Base-by-base conservation (phyloP, 1,140 invertebrate species). In the Meteorus sp. region DNA sequence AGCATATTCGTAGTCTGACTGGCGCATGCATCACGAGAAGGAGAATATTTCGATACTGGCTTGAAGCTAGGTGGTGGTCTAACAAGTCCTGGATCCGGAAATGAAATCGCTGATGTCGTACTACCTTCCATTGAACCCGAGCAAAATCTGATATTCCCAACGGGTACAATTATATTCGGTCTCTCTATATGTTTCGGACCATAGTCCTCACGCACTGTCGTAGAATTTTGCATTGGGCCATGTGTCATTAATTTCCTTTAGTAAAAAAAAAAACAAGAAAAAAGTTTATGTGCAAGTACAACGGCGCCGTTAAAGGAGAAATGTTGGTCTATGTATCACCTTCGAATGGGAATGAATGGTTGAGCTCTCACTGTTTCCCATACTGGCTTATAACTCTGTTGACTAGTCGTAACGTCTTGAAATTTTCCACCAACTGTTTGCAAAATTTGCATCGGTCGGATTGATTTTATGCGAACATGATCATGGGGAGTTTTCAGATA, bases 131-230 rank as follows among this genome's bases (percentile, higher is more conserved):
- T 63, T 6, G 74, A 71, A 50, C 74, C 76, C 13, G 67, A 70
- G 17, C 75, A 77, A 1, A 73, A 67, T 56, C 72, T 75, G 8
- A 84, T 76, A 51, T 78, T 77, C 3, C 71, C 70, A 8, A 68
- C 66, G 0, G 83, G 83, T 15, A 76, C 13, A 6, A 83, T 73
- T n/a, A 70, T 44, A 7, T 72, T 64, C 1, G 72, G 54, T 33
- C 66, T 78, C 1, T 79, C 79, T 27, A 78, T 70, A 0, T 83
- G 83, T 71, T 89, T 89, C 0, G 83, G 81, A 2, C 84, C 82
- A 64, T 83, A 90, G 74, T 89, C 88, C 57, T 86, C 85, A 35
- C 85, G 84, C 56, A 85, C 81, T 0, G 87, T 89, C 0, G 88
- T 89, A 37, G 85, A 71, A 58, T 81, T 83, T 70, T 89, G 86